A percentile compares a stretch with the other conserved stretches of the same genome.
Conservation (phyloP, 2,888 invertebrate genomes). For the Plagodis pulveraria region DNA sequence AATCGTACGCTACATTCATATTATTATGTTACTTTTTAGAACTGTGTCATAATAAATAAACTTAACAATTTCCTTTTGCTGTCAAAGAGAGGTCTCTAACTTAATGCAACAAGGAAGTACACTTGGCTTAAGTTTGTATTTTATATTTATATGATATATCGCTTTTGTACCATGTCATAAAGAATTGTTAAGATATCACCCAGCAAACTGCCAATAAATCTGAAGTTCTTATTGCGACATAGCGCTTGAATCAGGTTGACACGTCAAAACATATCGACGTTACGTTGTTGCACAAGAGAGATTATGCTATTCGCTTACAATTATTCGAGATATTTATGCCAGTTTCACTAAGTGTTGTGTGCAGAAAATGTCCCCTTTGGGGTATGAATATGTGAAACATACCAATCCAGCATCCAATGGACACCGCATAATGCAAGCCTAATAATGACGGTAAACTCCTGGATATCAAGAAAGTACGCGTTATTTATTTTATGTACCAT, state of each 20-base stretch:
- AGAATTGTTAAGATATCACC: neutral
- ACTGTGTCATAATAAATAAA: conserved; percentile 11
- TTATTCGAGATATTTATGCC: conserved; percentile 64
- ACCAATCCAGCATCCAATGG: neutral
- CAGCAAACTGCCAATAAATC: neutral
- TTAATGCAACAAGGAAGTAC: conserved; percentile 5
- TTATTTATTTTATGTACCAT: too few relatives aligned
- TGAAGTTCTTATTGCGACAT: conserved; percentile 5
- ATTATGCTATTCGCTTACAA: conserved; percentile 77
- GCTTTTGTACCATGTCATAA: neutral
- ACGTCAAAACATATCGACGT: conserved; percentile 79
- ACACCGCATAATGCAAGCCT: neutral
- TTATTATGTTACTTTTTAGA: conserved; percentile 6
- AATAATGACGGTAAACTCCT: too few relatives aligned
- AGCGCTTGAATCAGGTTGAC: conserved; percentile 46
- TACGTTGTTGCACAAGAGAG: conserved; percentile 68
- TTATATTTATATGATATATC: neutral
- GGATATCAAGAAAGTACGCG: too few relatives aligned
- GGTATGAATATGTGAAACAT: conserved; percentile 37
- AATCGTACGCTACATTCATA: conserved; percentile 30
- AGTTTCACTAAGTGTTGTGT: conserved; percentile 54
- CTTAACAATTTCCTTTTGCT: neutral
- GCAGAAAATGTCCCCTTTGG: conserved; percentile 57
- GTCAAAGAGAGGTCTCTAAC: neutral
- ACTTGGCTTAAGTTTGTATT: neutral